These are phyloP conservation scores for Recurvirostra avosetta DNA, from an alignment of 2,113 vertebrate genomes.

Conservation along the genomic window DNA sequence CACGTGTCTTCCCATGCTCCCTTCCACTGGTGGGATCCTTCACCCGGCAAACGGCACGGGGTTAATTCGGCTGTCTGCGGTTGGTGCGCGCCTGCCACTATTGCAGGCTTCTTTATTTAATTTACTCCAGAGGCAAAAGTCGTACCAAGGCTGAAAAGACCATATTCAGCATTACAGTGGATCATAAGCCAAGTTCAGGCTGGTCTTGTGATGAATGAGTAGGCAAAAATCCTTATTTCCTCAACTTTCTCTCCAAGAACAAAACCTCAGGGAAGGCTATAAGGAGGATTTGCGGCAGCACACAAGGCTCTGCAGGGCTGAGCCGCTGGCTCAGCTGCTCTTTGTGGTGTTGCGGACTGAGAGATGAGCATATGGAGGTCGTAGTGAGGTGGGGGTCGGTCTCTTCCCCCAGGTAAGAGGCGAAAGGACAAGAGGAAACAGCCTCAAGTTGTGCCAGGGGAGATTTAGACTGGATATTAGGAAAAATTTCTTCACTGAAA, in stretches of 20 bases:
- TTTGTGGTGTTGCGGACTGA: rapidly evolving
- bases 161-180: background rate
- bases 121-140: constrained; percentile 7
- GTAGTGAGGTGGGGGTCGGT: too few relatives aligned
- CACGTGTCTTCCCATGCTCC: background rate
- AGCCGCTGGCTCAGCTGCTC: background rate
- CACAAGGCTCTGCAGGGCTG: background rate
- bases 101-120: background rate
- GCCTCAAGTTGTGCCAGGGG: too few relatives aligned
- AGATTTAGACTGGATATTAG: too few relatives aligned
- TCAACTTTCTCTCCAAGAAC: background rate
- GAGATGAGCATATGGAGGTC: background rate
- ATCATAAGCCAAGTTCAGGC: background rate
- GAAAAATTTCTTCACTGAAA: too few relatives aligned
- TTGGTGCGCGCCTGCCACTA: background rate
- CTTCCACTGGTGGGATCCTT: background rate
- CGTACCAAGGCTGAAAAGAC: background rate
- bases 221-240: constrained; percentile 27
- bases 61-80: background rate
- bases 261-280: background rate
- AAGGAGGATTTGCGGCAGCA: background rate
- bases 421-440: too few relatives aligned
- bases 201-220: constrained; percentile 23
- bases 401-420: too few relatives aligned
- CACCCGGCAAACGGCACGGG: background rate